Base-by-base conservation (phyloP, 2,113 vertebrate genomes). In the Accipiter cooperii region DNA sequence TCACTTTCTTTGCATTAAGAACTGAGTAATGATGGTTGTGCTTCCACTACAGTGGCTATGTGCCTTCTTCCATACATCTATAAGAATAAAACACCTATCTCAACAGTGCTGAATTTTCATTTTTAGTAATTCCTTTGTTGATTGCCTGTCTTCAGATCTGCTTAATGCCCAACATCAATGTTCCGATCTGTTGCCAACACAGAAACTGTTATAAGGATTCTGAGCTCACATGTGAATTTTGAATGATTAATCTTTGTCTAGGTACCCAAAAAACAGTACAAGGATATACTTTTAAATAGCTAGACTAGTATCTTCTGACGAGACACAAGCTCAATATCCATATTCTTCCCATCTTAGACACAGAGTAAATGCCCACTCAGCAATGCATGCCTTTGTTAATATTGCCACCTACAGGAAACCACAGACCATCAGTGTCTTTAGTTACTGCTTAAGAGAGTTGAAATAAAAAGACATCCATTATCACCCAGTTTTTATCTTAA, bases 131-230 rank as follows among this genome's bases (percentile, higher is more conserved):
- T 38, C 26, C 42, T 33, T 60, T 31, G n/a, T 5, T 63, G 34
- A 34, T 24, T 34, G 20, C 22, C 40, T n/a, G 31, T 46, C 34
- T 36, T 47, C 46, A 57, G 22, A 65, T 20, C 17, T 66, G 42
- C 18, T 17, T 40, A 25, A 63, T 8, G 29, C 31, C 66, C 10
- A 38, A 0, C 7, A 5, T 28, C 54, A 49, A 13, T 0, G 0
- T 15, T 51, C 29, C 20, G 10, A 40, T 26, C 28, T 1, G 0
- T 6, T 47, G 24, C 34, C 17, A 11, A 20, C 38, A 36, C 4
- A 51, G 26, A 70, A 73, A 46, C 38, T 68, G 12, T 40, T 66
- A 6, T 0, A 44, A 63, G 34, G 52, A 69, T 74, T 75, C 46
- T 42, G 71, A 83, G 22, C 25, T 78, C 14, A 5, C 14, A 8